These are phyloP conservation scores for Anaspis maculata DNA, from an alignment of 2,888 invertebrate genomes.

Conservation along the genomic window DNA sequence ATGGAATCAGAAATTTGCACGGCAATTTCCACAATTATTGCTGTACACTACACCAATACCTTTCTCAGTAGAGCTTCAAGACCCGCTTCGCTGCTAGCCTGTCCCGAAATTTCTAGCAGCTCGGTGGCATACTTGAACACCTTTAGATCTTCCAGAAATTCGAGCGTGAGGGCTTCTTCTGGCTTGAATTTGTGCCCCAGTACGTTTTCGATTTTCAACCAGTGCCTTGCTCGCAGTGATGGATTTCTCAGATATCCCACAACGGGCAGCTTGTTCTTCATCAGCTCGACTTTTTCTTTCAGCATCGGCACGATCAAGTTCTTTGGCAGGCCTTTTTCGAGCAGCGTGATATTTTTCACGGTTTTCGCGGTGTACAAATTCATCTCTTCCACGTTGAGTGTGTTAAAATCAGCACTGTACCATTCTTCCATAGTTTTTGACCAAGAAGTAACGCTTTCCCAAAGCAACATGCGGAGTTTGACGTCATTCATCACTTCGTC, in stretches of 20 bases:
- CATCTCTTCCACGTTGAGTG: constrained; percentile 68
- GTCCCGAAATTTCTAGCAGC: constrained; percentile 76
- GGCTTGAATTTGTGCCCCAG: constrained; percentile 65
- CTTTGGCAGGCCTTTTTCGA: constrained; percentile 75
- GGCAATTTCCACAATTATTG: constrained; percentile 4
- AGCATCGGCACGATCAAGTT: constrained; percentile 73
- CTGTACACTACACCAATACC: too few species aligned
- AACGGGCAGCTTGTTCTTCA: constrained; percentile 74
- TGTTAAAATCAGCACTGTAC: constrained; percentile 54
- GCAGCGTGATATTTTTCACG: constrained; percentile 63
- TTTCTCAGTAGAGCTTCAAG: constrained; percentile 72
- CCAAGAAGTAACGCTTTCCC: constrained; percentile 74
- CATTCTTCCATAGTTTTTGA: constrained; percentile 56
- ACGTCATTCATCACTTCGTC: constrained; percentile 74
- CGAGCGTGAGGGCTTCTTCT: constrained; percentile 59
- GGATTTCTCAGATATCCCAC: constrained; percentile 76
- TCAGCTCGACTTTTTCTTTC: constrained; percentile 66
- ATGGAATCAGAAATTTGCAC: constrained; percentile 4
- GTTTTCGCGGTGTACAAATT: constrained; percentile 55
- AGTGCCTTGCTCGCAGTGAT: constrained; percentile 68
- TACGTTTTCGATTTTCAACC: constrained; percentile 71
- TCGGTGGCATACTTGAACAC: constrained; percentile 66
- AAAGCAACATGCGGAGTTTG: constrained; percentile 68
- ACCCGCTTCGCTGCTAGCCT: constrained; percentile 81
- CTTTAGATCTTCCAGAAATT: constrained; percentile 60